Conservation (phyloP, 2,888 invertebrate genomes). For the Malthinus flaveolus region DNA sequence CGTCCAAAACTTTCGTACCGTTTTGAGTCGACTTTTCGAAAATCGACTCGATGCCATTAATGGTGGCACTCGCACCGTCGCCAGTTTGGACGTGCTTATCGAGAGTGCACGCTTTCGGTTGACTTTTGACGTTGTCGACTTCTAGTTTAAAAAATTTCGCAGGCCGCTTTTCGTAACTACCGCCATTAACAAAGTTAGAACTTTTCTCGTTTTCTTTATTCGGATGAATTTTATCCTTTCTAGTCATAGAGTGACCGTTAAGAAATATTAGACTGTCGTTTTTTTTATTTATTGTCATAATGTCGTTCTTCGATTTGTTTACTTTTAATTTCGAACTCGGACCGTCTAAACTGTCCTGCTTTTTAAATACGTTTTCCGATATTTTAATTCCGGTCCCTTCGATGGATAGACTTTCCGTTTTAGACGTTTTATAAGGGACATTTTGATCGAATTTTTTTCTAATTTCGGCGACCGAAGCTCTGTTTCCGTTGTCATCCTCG, state of each 20-base stretch:
- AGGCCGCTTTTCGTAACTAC: constrained; percentile 17
- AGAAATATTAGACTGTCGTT: constrained; percentile 1
- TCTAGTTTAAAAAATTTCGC: constrained; percentile 30
- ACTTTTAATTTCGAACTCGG: constrained; percentile 5
- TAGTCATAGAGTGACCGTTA: constrained; percentile 7
- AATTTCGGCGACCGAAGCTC: constrained; percentile 62
- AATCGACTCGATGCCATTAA: constrained; percentile 13
- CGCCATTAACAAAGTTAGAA: constrained; percentile 1
- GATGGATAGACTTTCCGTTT: constrained; percentile 12
- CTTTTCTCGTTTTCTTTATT: constrained; percentile 4
- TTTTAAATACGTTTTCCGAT: constrained; percentile 38
- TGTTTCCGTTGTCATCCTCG: constrained; percentile 64
- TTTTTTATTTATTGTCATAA: constrained; percentile 15
- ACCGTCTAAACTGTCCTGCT: constrained; percentile 30
- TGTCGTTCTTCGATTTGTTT: constrained; percentile 11
- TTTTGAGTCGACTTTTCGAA: constrained; percentile 19
- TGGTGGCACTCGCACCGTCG: constrained; percentile 3
- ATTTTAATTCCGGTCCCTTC: constrained; percentile 28
- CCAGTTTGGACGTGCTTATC: constrained; percentile 9
- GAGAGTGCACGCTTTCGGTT: not conserved
- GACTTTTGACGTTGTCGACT: not conserved
- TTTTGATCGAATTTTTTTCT: constrained; percentile 60
- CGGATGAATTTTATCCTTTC: constrained; percentile 10
- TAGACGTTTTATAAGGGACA: constrained; percentile 14
- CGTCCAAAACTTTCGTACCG: constrained; percentile 26